Conservation (phyloP, 2,888 invertebrate species). For the Odontomyia ornata region DNA sequence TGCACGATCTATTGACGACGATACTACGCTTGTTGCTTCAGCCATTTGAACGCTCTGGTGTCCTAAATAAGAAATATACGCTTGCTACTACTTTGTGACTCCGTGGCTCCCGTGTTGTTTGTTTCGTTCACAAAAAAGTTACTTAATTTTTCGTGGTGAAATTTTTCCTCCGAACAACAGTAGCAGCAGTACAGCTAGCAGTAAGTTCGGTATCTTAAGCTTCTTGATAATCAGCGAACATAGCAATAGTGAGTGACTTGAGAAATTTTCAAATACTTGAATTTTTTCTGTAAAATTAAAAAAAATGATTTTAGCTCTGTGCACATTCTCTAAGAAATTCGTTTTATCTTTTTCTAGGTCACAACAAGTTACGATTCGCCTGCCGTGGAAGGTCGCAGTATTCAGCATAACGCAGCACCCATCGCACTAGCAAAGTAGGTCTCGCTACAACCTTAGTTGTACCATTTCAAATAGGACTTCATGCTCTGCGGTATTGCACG, state of each 20-base stretch:
- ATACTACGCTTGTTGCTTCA: conserved; percentile 15
- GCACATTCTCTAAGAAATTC: not conserved
- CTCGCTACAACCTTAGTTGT: too few relatives aligned
- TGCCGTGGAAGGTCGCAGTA: not conserved
- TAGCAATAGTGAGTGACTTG: not conserved
- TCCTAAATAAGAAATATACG: conserved; percentile 38
- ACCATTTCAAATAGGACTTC: too few relatives aligned
- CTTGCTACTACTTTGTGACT: conserved; percentile 23
- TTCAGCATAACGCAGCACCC: too few relatives aligned
- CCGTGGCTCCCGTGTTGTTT: conserved; percentile 35
- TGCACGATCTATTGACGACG: conserved; percentile 31
- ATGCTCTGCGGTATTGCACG: not conserved
- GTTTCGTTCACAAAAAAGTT: conserved; percentile 31
- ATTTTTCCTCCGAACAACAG: conserved; percentile 9
- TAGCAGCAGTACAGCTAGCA: not conserved
- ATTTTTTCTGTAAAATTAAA: too few relatives aligned
- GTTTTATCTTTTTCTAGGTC: too few relatives aligned
- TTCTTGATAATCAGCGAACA: conserved; percentile 2
- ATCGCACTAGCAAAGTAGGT: too few relatives aligned
- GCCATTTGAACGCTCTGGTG: conserved; percentile 19
- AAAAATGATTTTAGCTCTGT: too few relatives aligned
- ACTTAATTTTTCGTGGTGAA: conserved; percentile 41
- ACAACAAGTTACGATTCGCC: not conserved
- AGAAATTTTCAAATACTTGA: too few relatives aligned
- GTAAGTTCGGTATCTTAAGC: too few relatives aligned